Percentiles rank a stretch among this genome's conserved stretches.
Evolutionary conservation across 2,888 invertebrate genomes (phyloP).

Genomic region (Leptopterna dolabrata): DNA sequence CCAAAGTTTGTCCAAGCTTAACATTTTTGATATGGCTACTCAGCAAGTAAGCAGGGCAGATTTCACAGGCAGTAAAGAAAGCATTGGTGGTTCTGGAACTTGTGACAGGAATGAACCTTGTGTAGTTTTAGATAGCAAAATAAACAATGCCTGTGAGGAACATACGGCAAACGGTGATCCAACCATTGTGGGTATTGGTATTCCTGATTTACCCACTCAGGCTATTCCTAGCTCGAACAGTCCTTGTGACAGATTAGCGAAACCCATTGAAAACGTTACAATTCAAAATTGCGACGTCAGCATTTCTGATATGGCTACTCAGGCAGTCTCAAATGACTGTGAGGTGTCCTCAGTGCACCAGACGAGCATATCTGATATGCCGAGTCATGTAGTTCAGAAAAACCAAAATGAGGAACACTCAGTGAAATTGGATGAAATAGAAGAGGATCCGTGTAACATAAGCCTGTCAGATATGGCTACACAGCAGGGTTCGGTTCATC

Average conservation of each 20-base stretch:
- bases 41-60: background rate
- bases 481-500: background rate
- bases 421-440: background rate
- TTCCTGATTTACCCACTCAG: constrained; percentile 30
- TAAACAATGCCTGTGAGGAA: background rate
- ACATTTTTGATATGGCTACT: background rate
- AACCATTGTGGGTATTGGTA: background rate
- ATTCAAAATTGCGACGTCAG: background rate
- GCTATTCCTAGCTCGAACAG: background rate
- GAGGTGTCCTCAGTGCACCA: background rate
- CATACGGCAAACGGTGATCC: background rate
- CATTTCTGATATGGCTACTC: constrained; percentile 12
- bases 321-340: background rate
- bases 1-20: background rate
- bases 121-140: background rate
- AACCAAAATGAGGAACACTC: background rate
- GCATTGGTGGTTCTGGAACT: background rate
- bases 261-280: background rate
- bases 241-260: background rate
- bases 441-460: background rate
- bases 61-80: background rate
- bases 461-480: background rate
- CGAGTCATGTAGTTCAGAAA: background rate
- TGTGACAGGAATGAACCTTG: background rate
- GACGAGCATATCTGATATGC: constrained; percentile 6